phyloP scores from a whole-genome alignment of 2,888 invertebrate species.

The Orthosia incerta region DNA sequence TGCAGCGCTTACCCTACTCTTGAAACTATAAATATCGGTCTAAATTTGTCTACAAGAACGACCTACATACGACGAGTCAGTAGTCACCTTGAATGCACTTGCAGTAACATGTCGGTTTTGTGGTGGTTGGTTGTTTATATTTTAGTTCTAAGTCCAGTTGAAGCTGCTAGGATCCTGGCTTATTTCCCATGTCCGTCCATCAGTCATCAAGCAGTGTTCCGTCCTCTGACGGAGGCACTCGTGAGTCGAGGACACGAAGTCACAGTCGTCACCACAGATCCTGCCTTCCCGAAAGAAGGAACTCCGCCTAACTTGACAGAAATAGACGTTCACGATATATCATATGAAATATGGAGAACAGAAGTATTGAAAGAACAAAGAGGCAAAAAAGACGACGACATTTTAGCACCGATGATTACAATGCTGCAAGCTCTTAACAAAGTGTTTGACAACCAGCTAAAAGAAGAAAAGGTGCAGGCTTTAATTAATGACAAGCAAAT shows the following conservation, averaged over 20 bases:
- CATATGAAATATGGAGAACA: slow-evolving; percentile 64
- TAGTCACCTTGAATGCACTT: not conserved
- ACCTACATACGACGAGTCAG: too few relatives aligned
- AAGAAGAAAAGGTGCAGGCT: slow-evolving; percentile 56
- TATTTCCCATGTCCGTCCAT: slow-evolving; percentile 80
- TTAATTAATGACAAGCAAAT: slow-evolving; percentile 62
- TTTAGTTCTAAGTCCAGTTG: slow-evolving; percentile 17
- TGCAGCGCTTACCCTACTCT: too few relatives aligned
- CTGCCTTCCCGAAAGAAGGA: slow-evolving; percentile 72
- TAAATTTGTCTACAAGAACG: too few relatives aligned
- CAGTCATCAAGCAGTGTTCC: slow-evolving; percentile 85
- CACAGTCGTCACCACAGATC: slow-evolving; percentile 81
- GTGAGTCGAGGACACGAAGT: slow-evolving; percentile 84
- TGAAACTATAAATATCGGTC: too few relatives aligned
- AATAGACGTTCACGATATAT: slow-evolving; percentile 78
- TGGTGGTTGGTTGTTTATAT: not conserved
- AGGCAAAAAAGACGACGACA: slow-evolving; percentile 24
- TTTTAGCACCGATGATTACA: slow-evolving; percentile 17
- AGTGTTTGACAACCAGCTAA: slow-evolving; percentile 50
- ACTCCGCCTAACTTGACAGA: slow-evolving; percentile 79
- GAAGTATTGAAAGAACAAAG: slow-evolving; percentile 18
- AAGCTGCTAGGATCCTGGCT: slow-evolving; percentile 66
- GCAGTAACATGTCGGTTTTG: slow-evolving; percentile 9
- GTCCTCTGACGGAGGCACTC: slow-evolving; percentile 79
- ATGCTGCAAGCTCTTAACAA: slow-evolving; percentile 9